phyloP scores from a whole-genome alignment of 2,113 vertebrate species.

The Gopherus flavomarginatus region DNA sequence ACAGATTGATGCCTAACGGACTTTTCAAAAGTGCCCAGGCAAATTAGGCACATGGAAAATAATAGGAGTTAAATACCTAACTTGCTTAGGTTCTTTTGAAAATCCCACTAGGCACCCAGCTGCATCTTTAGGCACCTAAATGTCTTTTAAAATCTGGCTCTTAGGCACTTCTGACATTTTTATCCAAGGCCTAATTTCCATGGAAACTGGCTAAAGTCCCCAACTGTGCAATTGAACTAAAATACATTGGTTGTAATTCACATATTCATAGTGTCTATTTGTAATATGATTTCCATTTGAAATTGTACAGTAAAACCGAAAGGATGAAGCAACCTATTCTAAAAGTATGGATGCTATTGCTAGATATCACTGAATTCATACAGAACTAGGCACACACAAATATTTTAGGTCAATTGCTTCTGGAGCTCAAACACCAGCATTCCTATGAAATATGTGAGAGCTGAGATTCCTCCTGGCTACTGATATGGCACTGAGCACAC shows the following conservation, averaged over 20 bases:
- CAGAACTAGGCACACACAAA: too few species aligned
- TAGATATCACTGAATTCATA: neutral
- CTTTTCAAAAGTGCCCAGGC: neutral
- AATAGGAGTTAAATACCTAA: neutral
- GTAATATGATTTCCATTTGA: neutral
- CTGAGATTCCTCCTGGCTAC: neutral
- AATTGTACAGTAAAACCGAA: neutral
- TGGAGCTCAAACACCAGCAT: neutral
- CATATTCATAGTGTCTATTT: neutral
- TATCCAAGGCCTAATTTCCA: neutral
- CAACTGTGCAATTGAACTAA: neutral
- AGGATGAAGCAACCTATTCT: neutral
- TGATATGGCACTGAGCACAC: neutral
- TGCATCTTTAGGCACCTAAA: neutral
- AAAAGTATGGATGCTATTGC: neutral
- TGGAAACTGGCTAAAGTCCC: neutral
- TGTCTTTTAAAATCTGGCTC: neutral
- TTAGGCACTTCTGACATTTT: neutral
- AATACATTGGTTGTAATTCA: neutral
- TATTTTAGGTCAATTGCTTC: neutral
- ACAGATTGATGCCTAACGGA: neutral
- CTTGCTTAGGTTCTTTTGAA: rapidly evolving
- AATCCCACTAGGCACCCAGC: neutral
- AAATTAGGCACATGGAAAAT: neutral
- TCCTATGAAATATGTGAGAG: neutral